Evolutionary conservation across 1,140 invertebrate genomes (phyloP), one percentile per base, ranked within the genome.

Genomic region (Ditylenchus dipsaci): DNA sequence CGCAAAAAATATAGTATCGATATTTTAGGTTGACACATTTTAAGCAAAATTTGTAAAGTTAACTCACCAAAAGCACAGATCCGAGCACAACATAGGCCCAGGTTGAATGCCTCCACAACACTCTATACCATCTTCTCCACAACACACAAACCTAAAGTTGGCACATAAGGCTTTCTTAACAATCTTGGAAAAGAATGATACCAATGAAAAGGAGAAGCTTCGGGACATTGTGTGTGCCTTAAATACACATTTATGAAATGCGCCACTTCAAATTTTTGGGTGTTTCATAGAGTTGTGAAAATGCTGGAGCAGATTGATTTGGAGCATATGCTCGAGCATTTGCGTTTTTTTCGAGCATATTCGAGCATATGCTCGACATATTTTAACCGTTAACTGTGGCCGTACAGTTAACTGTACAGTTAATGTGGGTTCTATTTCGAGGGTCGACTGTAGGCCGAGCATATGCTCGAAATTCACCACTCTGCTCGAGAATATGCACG

Each of bases 171-270:
- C 8, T 61, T 3, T 3, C 3, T 9, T 56, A 27, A 61, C n/a
- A 61, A 61, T 27, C 13, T 8, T 11, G 23, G 21, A 61, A 61
- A 61, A n/a, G n/a, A 61, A 61, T 7, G 3, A 33, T 1, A 73
- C 77, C 75, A 78, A 63, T 76, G 75, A 23, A 79, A 76, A 0
- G 72, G 65, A 27, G 77, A 76, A 13, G 43, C 75, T 17, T 42
- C 26, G n/a, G 76, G 77, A 30, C 75, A 76, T 70, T 76, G 75
- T n/a, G 33, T 53, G 49, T 76, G 75, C n/a, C 75, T 75, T 53
- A 75, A 78, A 70, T 29, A 13, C 11, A 19, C 45, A 9, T 56
- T 26, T 21, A 69, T 29, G 27, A 7, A 15, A 69, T n/a, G 62
- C n/a, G 13, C 57, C 13, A 8, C 19, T 63, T 21, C 38, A 63